Evolutionary conservation across 92 coral and sea anemone species (phyloP).

Genomic region (Metridium senile): DNA sequence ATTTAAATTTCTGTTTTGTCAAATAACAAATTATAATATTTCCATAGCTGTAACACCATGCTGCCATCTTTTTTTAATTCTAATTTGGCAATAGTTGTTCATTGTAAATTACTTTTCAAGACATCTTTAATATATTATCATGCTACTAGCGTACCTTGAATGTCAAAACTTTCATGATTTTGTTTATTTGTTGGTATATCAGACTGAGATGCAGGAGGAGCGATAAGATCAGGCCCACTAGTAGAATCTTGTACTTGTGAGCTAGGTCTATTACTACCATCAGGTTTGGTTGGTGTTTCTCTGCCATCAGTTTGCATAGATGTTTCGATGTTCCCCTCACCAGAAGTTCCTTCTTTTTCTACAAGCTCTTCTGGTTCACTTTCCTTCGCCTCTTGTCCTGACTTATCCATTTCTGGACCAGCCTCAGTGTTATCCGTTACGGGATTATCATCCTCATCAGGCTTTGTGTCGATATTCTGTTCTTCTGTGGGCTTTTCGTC

Average conservation of each 20-base stretch:
- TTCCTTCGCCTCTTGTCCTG: slow-evolving; percentile 5
- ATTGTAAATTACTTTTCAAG: too few species aligned
- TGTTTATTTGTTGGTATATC: slow-evolving; percentile 48
- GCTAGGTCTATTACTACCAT: too few species aligned
- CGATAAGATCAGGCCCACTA: slow-evolving; percentile 65
- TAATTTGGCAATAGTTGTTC: too few species aligned
- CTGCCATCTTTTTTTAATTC: too few species aligned
- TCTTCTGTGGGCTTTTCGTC: slow-evolving; percentile 22
- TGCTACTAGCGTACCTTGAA: slow-evolving; percentile 6
- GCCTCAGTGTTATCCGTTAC: slow-evolving; percentile 10
- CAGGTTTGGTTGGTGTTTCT: slow-evolving; percentile 28
- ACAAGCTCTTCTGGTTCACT: slow-evolving; percentile 17
- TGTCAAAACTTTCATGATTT: slow-evolving; percentile 23
- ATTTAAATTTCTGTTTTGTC: too few species aligned
- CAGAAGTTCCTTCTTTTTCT: slow-evolving; percentile 26
- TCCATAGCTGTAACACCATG: too few species aligned
- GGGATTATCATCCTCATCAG: slow-evolving; percentile 12
- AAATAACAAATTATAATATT: too few species aligned
- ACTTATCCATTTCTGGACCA: background rate
- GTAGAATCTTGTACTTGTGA: slow-evolving; percentile 34
- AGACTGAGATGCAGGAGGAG: slow-evolving; percentile 80
- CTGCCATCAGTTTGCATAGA: slow-evolving; percentile 54
- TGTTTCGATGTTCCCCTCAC: slow-evolving; percentile 22
- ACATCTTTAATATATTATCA: background rate
- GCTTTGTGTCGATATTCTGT: slow-evolving; percentile 41